Evolutionary conservation across 2,113 vertebrate species (phyloP), one percentile per base, ranked within the genome.

Genomic region (Nyctereutes procyonoides): DNA sequence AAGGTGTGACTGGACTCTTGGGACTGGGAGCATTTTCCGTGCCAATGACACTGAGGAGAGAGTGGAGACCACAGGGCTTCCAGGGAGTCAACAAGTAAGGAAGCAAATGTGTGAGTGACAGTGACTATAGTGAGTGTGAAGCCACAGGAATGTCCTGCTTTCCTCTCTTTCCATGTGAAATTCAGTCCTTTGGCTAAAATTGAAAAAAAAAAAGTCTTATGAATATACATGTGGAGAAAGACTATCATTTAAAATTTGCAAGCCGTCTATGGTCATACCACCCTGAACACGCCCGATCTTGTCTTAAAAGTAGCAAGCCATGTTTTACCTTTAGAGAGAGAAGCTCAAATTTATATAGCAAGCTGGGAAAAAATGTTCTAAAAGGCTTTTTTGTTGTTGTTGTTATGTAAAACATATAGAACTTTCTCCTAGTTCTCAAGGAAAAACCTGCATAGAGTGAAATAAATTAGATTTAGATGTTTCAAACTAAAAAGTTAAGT

Each of bases 381-480:
- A 32, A 60, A 38, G 11, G 24, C 8, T 60, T 35, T 16, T 71
- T 58, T 43, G 38, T 38, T 38, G 38, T 38, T 38, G 3, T 86
- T 93, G 14, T 32, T 48, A 28, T 65, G 16, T 20, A 77, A 90
- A 95, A 79, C 24, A 71, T 60, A 97, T 55, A 77, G 22, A 48
- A 65, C 53, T 76, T 88, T 51, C 63, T 71, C 63, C 32, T 63
- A 83, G 69, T 88, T 84, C 71, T 94, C 56, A 88, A 88, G 43
- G 13, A 28, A 69, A 95, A 95, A n/a, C n/a, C 74, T 89, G 65
- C 76, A 85, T 35, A 79, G 7, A 60, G 43, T 63, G 74, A 91
- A 90, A 48, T 95, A 88, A 95, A 55, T 82, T 81, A 85, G 56
- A 87, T 55, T 94, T 65, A 92, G 53, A 82, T 76, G 71, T 86